Evolutionary conservation across 2,888 invertebrate genomes (phyloP).

Genomic region (Aporophyla nigra): DNA sequence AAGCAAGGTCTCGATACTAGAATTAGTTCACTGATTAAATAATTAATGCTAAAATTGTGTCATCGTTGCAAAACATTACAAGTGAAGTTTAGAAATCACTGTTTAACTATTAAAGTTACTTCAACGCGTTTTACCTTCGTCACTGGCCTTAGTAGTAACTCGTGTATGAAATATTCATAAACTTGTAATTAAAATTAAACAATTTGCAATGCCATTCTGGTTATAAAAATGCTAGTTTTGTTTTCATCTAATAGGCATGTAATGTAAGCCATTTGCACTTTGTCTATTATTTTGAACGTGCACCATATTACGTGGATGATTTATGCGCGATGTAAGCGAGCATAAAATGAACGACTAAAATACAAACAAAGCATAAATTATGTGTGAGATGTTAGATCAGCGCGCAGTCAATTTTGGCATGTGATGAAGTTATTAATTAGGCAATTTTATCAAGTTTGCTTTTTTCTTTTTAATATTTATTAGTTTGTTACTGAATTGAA

Average conservation of each 20-base stretch:
- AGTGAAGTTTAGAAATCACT: constrained; percentile 67
- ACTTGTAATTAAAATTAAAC: constrained; percentile 81
- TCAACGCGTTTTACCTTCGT: constrained; percentile 77
- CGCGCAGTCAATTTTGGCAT: constrained; percentile 18
- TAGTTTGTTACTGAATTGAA: not conserved
- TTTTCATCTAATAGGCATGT: constrained; percentile 47
- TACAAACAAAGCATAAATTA: constrained; percentile 49
- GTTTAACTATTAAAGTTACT: constrained; percentile 66
- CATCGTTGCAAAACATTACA: constrained; percentile 67
- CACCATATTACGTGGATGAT: constrained; percentile 59
- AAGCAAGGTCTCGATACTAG: constrained; percentile 66
- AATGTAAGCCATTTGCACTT: constrained; percentile 52
- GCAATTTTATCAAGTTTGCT: not conserved
- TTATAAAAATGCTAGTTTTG: constrained; percentile 66
- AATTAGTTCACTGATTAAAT: constrained; percentile 69
- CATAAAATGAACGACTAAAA: constrained; percentile 45
- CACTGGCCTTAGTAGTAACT: constrained; percentile 80
- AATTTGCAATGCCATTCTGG: constrained; percentile 79
- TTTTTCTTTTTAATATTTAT: not conserved
- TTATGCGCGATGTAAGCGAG: constrained; percentile 56
- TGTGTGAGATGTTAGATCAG: constrained; percentile 38
- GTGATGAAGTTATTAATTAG: not conserved
- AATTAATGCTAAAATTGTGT: constrained; percentile 66
- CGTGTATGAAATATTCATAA: constrained; percentile 82
- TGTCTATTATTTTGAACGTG: constrained; percentile 56